phyloP scores from a whole-genome alignment of 2,113 vertebrate species.

The Rhinoptilus africanus region DNA sequence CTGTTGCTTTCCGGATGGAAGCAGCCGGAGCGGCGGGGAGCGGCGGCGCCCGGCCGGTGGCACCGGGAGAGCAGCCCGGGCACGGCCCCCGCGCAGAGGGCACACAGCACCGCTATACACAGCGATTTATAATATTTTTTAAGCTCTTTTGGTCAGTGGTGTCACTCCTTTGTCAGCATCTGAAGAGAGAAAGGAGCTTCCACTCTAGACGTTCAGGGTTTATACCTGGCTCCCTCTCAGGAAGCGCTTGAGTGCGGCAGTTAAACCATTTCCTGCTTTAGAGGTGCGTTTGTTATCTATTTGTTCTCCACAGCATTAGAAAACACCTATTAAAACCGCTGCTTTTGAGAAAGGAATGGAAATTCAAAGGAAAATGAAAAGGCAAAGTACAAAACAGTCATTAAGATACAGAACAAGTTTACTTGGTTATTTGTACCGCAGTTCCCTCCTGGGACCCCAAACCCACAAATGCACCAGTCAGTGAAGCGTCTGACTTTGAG shows the following conservation, averaged over 20 bases:
- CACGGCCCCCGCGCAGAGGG: accelerated
- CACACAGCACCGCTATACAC: neutral
- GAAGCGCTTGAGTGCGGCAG: accelerated
- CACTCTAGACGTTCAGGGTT: neutral
- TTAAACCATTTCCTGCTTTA: neutral
- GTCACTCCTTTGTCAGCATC: neutral
- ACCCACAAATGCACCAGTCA: accelerated
- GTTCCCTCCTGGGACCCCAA: neutral
- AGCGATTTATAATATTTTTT: neutral
- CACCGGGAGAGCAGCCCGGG: neutral
- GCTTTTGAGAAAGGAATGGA: neutral
- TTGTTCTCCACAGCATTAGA: neutral
- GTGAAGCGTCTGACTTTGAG: accelerated
- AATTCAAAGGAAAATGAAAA: neutral
- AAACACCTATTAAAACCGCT: neutral
- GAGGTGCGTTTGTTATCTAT: neutral
- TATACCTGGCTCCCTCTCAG: neutral
- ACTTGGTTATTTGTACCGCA: neutral
- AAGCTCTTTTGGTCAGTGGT: neutral
- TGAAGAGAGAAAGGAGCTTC: neutral
- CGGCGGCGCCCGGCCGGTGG: conserved; percentile 29
- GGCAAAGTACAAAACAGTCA: neutral
- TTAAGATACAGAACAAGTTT: neutral
- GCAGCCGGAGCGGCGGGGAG: accelerated
- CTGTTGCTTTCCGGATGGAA: neutral